Conservation (phyloP, 1,140 invertebrate genomes). For the Cephus cinctus region DNA sequence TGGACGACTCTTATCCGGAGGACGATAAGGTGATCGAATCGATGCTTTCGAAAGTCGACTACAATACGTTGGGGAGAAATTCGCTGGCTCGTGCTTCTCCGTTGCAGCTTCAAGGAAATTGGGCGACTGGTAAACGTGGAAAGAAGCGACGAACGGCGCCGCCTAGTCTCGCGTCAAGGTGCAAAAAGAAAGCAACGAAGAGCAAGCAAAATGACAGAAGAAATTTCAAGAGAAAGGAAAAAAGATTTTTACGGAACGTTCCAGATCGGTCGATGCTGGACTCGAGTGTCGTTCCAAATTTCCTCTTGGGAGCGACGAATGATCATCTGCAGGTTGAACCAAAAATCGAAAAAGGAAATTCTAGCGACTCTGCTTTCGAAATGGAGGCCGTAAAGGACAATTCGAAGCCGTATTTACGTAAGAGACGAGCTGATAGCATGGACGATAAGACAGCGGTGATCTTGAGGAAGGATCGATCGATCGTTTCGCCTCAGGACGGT, state of each 20-base stretch:
- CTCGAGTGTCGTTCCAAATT: too few relatives aligned
- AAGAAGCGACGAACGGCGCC: not conserved
- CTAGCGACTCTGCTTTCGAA: not conserved
- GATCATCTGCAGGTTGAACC: not conserved
- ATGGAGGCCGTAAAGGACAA: too few relatives aligned
- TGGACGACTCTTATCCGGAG: conserved; percentile 4
- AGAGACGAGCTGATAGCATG: not conserved
- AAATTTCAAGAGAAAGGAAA: not conserved
- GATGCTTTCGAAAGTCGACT: conserved; percentile 7
- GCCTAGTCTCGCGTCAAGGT: not conserved
- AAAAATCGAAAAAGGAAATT: conserved; percentile 9
- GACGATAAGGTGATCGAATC: conserved; percentile 10
- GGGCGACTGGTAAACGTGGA: not conserved
- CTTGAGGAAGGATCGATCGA: too few relatives aligned
- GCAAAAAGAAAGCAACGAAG: conserved; percentile 6
- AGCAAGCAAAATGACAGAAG: conserved; percentile 2
- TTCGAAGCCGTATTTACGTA: too few relatives aligned
- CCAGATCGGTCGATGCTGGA: too few relatives aligned
- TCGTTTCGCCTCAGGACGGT: too few relatives aligned
- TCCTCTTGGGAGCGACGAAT: not conserved
- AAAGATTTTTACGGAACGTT: not conserved
- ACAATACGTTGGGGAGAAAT: not conserved
- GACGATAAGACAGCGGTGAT: not conserved
- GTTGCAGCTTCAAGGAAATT: not conserved
- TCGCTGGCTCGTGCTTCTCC: not conserved